These are phyloP conservation scores for Thunnus maccoyii DNA, from an alignment of 2,113 vertebrate species.

Conservation along the genomic window DNA sequence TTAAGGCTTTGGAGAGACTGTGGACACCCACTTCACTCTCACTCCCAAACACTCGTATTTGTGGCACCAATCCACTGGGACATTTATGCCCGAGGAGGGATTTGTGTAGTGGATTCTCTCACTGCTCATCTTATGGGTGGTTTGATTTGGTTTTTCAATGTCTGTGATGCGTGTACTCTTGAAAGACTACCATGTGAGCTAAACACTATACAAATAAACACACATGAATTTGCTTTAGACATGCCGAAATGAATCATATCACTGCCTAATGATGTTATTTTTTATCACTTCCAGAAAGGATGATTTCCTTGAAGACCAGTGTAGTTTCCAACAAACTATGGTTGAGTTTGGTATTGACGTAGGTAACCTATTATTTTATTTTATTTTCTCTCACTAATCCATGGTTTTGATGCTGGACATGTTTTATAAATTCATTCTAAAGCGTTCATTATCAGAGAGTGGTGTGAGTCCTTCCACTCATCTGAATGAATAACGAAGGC, in stretches of 20 bases:
- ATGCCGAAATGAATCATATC: neutral
- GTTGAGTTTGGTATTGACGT: conserved; percentile 34
- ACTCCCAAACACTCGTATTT: conserved; percentile 67
- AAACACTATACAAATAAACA: neutral
- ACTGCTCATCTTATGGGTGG: conserved; percentile 44
- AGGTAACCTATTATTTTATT: conserved; percentile 7
- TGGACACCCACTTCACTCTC: conserved; percentile 77
- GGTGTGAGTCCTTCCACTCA: conserved; percentile 18
- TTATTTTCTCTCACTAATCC: conserved; percentile 45
- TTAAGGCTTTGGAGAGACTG: conserved; percentile 80
- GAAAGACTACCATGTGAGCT: neutral
- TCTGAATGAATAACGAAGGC: conserved; percentile 47
- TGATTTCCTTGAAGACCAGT: too few species aligned
- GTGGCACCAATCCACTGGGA: conserved; percentile 64
- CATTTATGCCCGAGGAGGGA: conserved; percentile 37
- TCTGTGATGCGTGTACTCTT: conserved; percentile 16
- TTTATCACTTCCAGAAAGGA: neutral
- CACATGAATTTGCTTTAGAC: neutral
- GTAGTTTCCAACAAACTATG: neutral
- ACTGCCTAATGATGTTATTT: neutral
- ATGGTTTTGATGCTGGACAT: conserved; percentile 41
- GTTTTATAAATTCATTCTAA: conserved; percentile 30
- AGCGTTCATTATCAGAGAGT: conserved; percentile 30
- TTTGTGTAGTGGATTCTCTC: conserved; percentile 55
- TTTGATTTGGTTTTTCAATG: conserved; percentile 47